A percentile compares a stretch with the other conserved stretches of the same genome.
Conservation (phyloP, 2,797 vertebrate genomes). For the Semotilus atromaculatus region DNA sequence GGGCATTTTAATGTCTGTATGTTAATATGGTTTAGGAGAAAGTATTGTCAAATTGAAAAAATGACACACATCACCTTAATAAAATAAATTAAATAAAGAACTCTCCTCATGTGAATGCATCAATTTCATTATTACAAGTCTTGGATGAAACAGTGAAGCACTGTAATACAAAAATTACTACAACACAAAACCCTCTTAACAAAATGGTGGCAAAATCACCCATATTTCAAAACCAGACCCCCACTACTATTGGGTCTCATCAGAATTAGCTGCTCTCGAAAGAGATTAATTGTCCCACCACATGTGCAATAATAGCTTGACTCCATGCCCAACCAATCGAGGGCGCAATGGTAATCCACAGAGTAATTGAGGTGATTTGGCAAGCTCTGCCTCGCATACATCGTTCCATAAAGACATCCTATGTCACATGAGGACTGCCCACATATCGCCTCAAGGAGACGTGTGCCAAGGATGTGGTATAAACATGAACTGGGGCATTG, state of each 20-base stretch:
- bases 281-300: slow-evolving; percentile 63
- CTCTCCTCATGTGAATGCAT: background rate
- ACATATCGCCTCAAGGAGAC: slow-evolving; percentile 52
- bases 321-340: slow-evolving; percentile 59
- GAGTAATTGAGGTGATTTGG: slow-evolving; percentile 64
- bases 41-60: background rate
- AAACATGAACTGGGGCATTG: slow-evolving; percentile 50
- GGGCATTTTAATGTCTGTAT: background rate
- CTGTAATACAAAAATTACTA: background rate
- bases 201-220: slow-evolving; percentile 19
- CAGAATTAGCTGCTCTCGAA: slow-evolving; percentile 53
- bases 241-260: slow-evolving; percentile 33
- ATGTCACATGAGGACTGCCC: slow-evolving; percentile 49
- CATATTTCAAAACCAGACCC: slow-evolving; percentile 41
- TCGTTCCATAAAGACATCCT: slow-evolving; percentile 59
- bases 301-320: slow-evolving; percentile 64
- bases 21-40: background rate
- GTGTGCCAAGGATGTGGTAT: slow-evolving; percentile 50
- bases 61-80: background rate
- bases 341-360: slow-evolving; percentile 52
- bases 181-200: slow-evolving; percentile 9
- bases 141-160: slow-evolving; percentile 1
- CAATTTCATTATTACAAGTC: background rate
- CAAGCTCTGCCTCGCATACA: slow-evolving; percentile 56
- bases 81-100: too few relatives aligned